Conservation (phyloP, 2,797 vertebrate genomes). For the Natrix natrix region DNA sequence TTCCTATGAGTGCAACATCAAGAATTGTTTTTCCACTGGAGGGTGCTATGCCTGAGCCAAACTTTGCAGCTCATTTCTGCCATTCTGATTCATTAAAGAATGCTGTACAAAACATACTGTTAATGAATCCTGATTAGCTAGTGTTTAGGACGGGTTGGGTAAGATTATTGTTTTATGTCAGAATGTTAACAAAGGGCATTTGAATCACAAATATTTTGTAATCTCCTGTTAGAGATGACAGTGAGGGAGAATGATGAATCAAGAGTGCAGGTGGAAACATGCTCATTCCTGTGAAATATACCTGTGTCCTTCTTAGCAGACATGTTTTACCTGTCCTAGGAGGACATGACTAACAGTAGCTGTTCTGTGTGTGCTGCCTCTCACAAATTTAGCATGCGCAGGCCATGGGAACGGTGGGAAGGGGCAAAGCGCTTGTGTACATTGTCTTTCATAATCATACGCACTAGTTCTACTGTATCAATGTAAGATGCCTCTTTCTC, state of each 20-base stretch:
- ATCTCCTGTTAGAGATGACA: slow-evolving; percentile 29
- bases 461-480: background rate
- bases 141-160: slow-evolving; percentile 41
- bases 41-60: background rate
- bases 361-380: slow-evolving; percentile 19
- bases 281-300: slow-evolving; percentile 28
- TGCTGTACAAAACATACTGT: background rate
- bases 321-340: slow-evolving; percentile 48
- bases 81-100: slow-evolving; percentile 16
- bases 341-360: slow-evolving; percentile 25
- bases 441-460: background rate
- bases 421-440: background rate
- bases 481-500: background rate
- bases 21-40: background rate
- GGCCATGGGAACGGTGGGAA: background rate
- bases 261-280: slow-evolving; percentile 44
- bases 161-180: slow-evolving; percentile 21
- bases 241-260: slow-evolving; percentile 43
- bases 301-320: slow-evolving; percentile 37
- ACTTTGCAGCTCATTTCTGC: background rate
- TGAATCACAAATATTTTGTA: slow-evolving; percentile 49
- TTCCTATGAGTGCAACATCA: background rate
- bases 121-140: background rate
- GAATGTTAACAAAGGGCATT: slow-evolving; percentile 35
- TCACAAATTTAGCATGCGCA: slow-evolving; percentile 33